Evolutionary conservation across 2,113 vertebrate genomes (phyloP).

Genomic region (Epinephelus fuscoguttatus): DNA sequence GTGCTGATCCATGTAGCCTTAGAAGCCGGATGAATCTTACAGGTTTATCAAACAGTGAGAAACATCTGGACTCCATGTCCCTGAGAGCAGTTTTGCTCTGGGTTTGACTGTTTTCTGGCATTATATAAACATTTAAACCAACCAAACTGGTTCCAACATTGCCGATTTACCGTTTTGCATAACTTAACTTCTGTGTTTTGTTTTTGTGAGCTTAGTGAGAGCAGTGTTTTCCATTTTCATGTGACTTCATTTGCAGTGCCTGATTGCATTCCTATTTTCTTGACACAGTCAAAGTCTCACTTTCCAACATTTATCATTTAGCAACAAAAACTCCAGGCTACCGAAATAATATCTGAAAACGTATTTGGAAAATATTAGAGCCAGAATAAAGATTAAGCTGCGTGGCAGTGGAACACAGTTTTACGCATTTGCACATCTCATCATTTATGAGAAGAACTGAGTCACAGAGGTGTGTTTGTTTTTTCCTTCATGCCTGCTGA

Average conservation of each 20-base stretch:
- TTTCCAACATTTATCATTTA: slow-evolving; percentile 2
- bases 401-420: neutral
- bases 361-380: neutral
- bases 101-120: neutral
- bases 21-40: slow-evolving; percentile 17
- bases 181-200: neutral
- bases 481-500: neutral
- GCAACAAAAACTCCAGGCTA: neutral
- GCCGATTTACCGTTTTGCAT: neutral
- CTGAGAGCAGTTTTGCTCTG: slow-evolving; percentile 1
- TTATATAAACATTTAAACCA: slow-evolving; percentile 1
- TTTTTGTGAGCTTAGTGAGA: neutral
- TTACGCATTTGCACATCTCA: neutral
- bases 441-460: neutral
- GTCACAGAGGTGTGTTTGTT: neutral
- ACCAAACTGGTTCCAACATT: neutral
- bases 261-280: neutral
- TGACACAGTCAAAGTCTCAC: neutral
- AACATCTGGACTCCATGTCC: slow-evolving; percentile 29
- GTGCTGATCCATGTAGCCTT: slow-evolving; percentile 31
- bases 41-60: slow-evolving; percentile 37
- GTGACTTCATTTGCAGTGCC: neutral
- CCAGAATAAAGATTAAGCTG: neutral
- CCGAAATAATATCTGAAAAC: neutral
- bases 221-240: neutral